Conservation (phyloP, 2,113 vertebrate species). For the Vulpes vulpes region DNA sequence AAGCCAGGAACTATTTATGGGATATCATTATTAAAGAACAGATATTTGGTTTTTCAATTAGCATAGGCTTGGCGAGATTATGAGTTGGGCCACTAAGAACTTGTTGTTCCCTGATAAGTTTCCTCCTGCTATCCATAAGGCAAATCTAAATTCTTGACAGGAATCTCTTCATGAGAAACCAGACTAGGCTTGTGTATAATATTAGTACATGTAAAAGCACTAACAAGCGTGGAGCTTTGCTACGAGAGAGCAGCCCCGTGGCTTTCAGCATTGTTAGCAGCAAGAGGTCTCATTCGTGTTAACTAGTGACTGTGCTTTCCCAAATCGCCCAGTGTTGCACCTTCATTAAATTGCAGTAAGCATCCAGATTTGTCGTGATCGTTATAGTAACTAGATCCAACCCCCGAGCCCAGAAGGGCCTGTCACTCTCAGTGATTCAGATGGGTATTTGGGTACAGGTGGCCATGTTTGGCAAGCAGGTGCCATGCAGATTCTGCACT, state of each 20-base stretch:
- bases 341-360: background rate
- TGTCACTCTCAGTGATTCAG: slow-evolving; percentile 42
- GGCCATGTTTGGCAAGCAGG: background rate
- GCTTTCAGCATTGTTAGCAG: background rate
- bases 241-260: background rate
- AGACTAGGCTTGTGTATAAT: background rate
- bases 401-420: background rate
- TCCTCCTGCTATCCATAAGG: background rate
- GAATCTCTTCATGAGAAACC: background rate
- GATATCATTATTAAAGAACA: slow-evolving; percentile 29
- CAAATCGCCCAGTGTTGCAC: background rate
- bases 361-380: background rate
- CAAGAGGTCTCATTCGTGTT: background rate
- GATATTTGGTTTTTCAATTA: slow-evolving; percentile 30
- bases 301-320: background rate
- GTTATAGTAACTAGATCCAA: background rate
- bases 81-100: background rate
- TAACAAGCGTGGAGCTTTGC: background rate
- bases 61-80: background rate
- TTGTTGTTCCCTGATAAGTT: background rate
- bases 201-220: background rate
- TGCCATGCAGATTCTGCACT: background rate
- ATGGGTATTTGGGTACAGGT: slow-evolving; percentile 41
- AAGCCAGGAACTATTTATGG: slow-evolving; percentile 58
- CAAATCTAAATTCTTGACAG: background rate